Percentiles rank a stretch among this genome's conserved stretches.
phyloP scores from a whole-genome alignment of 2,113 vertebrate genomes.

The Psettodes erumei region DNA sequence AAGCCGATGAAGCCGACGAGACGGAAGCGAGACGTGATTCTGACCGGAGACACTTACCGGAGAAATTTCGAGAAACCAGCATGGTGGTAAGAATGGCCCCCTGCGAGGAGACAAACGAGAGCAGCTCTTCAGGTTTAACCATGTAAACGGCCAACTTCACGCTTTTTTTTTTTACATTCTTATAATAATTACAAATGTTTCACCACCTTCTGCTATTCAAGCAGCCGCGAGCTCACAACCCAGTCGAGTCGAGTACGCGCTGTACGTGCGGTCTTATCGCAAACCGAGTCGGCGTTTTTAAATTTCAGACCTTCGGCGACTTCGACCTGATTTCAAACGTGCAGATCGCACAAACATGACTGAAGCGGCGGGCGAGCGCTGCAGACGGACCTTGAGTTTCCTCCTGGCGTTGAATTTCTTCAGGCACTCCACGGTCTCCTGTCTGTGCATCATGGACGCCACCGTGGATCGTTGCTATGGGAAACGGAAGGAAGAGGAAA shows the following conservation, averaged over 20 bases:
- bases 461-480: slow-evolving; percentile 96
- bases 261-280: too few species aligned
- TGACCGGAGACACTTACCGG: slow-evolving; percentile 84
- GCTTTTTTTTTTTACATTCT: too few species aligned
- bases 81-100: slow-evolving; percentile 96
- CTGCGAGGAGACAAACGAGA: slow-evolving; percentile 68
- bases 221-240: too few species aligned
- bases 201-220: too few species aligned
- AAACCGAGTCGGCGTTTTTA: too few species aligned
- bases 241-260: too few species aligned
- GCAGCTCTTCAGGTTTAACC: not conserved
- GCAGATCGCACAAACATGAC: not conserved
- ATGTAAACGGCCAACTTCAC: not conserved
- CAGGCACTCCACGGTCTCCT: slow-evolving; percentile 97
- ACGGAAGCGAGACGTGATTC: too few species aligned
- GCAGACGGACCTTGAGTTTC: slow-evolving; percentile 92
- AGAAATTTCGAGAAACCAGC: slow-evolving; percentile 97
- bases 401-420: slow-evolving; percentile 98
- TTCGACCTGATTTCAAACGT: not conserved
- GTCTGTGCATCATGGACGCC: slow-evolving; percentile 99
- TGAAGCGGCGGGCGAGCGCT: not conserved
- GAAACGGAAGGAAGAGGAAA: not conserved
- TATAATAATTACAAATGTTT: too few species aligned
- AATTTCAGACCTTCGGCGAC: too few species aligned
- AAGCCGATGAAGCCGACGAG: too few species aligned